Percentiles rank a stretch among this genome's conserved stretches.
phyloP scores from a whole-genome alignment of 1,140 invertebrate species.

The Euborellia annulipes region DNA sequence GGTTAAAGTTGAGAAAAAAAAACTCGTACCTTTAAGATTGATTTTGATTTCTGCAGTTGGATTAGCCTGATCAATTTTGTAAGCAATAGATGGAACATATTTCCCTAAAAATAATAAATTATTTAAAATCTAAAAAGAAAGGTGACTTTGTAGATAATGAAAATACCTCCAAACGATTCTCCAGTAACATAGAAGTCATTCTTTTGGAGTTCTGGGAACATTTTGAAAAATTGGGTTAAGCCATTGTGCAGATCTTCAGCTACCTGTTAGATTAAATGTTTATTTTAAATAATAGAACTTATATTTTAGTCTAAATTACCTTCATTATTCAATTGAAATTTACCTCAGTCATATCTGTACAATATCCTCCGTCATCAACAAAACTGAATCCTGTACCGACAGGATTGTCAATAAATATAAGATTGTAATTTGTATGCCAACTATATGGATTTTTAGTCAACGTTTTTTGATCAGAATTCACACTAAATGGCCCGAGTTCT shows the following conservation, averaged over 20 bases:
- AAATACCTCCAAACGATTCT: constrained; percentile 33
- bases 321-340: too few relatives aligned
- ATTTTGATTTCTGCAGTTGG: constrained; percentile 2
- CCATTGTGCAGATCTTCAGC: constrained; percentile 9
- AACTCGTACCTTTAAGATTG: background rate
- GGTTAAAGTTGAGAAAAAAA: too few relatives aligned
- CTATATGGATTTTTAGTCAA: constrained; percentile 14
- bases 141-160: background rate
- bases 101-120: background rate
- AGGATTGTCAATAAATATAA: constrained; percentile 37
- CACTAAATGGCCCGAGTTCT: constrained; percentile 31
- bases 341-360: background rate
- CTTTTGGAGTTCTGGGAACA: constrained; percentile 14
- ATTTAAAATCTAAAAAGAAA: background rate
- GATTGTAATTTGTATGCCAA: constrained; percentile 29
- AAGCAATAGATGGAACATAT: too few relatives aligned
- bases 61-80: background rate
- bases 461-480: constrained; percentile 4
- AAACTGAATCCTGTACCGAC: constrained; percentile 17
- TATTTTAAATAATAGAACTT: too few relatives aligned
- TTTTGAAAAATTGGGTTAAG: constrained; percentile 16
- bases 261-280: too few relatives aligned
- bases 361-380: constrained; percentile 10
- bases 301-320: too few relatives aligned
- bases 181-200: constrained; percentile 29